Base-by-base conservation (phyloP, 92 coral and sea anemone species). In the Phenganax subtilis region DNA sequence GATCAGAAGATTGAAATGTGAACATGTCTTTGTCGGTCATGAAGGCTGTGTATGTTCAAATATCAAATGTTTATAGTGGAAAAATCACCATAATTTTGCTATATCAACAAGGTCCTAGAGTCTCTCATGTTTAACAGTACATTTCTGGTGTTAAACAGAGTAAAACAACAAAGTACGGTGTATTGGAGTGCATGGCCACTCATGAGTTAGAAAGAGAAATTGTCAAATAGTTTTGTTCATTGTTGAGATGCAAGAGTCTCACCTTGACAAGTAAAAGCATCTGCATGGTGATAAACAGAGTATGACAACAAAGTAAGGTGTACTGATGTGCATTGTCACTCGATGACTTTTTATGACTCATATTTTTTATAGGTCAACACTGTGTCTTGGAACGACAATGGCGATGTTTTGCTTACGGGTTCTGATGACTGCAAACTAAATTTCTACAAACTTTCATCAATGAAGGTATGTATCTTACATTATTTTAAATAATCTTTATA, bases 371-470 rank as follows among this genome's bases (percentile, higher is more conserved):
- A 96, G 99, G 99, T 96, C 6, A 96, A 96, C 82, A 88, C 91
- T 25, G 93, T 96, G 47, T 89, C 89, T 0, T 94, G 98, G 98
- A 92, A 86, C 84, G 93, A 92, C 10, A 83, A 75, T 31, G 98
- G 98, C 20, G 97, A 92, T 29, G 66, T 87, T 7, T 86, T 94
- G 76, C 91, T 94, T 7, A 92, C 98, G 57, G 98, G 98, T 9
- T 93, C 98, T 11, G 98, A 94, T 87, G 98, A 94, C 56, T 94
- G 97, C 72, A 89, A 80, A 77, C 87, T 94, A 63, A 92, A 94
- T 74, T 90, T 94, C 58, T 94, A 94, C 82, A 80, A 86, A 66
- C 92, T 92, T 15, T 75, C 72, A 20, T 83, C 87, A 16, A 61
- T 84, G 57, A 90, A 94, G 97, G 98, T 93, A 76, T 30, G 5